Base-by-base conservation (phyloP, 1,140 invertebrate genomes). In the Heliconius hewitsoni region DNA sequence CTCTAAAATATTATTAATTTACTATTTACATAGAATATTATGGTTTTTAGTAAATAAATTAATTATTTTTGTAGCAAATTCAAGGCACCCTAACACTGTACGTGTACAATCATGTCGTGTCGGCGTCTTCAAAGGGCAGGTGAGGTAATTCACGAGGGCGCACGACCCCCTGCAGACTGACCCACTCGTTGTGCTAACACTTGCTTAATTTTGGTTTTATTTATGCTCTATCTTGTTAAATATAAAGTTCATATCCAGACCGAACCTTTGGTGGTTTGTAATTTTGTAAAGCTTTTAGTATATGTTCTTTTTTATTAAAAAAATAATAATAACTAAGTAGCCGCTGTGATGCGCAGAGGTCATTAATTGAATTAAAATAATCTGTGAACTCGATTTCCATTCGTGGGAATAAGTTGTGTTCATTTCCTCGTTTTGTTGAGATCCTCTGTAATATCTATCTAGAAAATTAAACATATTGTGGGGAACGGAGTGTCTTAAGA, bases 91-190 rank as follows among this genome's bases (percentile, higher is more conserved):
- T 86, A 76, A 77, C 46, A 81, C 50, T 52, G 50, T 52, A 52
- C 18, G 71, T 82, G 82, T 88, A 83, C 87, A 84, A n/a, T 66
- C 60, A 18, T n/a, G 71, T 39, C 19, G 71, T 37, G 77, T 76
- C 84, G 84, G 87, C 84, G 74, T 89, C 89, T 91, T 90, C 89
- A 93, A 93, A 91, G 87, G 86, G 85, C 91, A 92, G 91, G 91
- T 93, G 89, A 87, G 87, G 91, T 87, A 87, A 89, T 88, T 87
- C 79, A 79, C 71, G 81, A 84, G 90, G 86, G 83, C 77, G 82
- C 74, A 27, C 83, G 73, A 71, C 86, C 89, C 85, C 88, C 85
- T 85, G 72, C n/a, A 81, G 82, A 81, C 77, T 89, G 88, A 90
- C 87, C 86, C 82, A 57, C 72, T 71, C 23, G n/a, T 52, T 76